Conservation (phyloP, 53 echinoderm and acorn worm species). For the Apostichopus leukothele region DNA sequence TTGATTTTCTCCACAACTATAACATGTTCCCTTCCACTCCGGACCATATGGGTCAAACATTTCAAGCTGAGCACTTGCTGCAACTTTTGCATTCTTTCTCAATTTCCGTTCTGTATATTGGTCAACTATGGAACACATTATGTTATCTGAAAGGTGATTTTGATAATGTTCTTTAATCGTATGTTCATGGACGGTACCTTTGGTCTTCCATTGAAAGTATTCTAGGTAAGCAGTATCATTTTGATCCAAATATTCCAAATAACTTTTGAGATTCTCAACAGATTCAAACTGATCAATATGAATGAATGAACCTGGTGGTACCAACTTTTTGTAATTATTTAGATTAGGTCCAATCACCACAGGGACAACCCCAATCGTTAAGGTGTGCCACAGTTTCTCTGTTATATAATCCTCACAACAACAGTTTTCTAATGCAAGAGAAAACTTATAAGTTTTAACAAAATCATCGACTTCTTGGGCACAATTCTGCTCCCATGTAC, state of each 20-base stretch:
- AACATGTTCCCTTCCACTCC: conserved; percentile 33
- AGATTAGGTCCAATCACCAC: conserved; percentile 30
- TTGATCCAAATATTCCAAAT: conserved; percentile 10
- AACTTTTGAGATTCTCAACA: background rate
- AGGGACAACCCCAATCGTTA: conserved; percentile 21
- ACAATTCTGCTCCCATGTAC: background rate
- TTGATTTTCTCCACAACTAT: conserved; percentile 3
- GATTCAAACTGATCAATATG: conserved; percentile 31
- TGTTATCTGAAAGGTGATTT: conserved; percentile 25
- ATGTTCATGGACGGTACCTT: conserved; percentile 17
- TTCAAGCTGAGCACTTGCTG: background rate
- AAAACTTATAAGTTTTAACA: conserved; percentile 22
- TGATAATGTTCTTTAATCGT: conserved; percentile 27
- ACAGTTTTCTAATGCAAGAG: conserved; percentile 24
- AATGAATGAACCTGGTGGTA: conserved; percentile 25
- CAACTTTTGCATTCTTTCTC: background rate
- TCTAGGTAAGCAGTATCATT: conserved; percentile 27
- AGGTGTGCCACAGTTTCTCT: conserved; percentile 37
- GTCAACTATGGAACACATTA: conserved; percentile 13
- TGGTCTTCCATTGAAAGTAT: conserved; percentile 27
- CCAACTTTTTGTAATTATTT: conserved; percentile 27
- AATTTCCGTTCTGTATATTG: conserved; percentile 14
- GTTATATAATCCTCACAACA: conserved; percentile 35
- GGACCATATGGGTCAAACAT: conserved; percentile 42
- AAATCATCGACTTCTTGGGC: background rate